Evolutionary conservation across 2,797 vertebrate genomes (phyloP).

Genomic region (Pogonophryne albipinna): DNA sequence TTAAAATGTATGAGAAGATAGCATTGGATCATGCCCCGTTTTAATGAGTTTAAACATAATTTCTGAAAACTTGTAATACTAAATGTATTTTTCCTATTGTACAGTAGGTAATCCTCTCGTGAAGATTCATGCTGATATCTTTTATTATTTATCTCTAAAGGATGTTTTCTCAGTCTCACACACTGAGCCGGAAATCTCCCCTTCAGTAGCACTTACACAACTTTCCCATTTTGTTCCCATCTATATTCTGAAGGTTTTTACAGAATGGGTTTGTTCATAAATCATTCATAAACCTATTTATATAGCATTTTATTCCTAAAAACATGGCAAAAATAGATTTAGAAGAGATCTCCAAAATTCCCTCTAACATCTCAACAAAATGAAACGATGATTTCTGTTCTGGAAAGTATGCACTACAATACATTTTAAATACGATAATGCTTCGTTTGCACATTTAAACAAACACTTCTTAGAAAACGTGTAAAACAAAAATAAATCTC

Average conservation of each 20-base stretch:
- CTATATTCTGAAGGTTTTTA: neutral
- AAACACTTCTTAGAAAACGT: no score
- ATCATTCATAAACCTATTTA: neutral
- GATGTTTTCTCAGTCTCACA: neutral
- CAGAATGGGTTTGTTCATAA: neutral
- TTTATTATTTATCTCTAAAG: neutral
- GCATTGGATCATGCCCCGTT: neutral
- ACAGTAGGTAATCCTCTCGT: no score
- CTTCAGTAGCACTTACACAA: neutral
- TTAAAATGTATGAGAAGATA: no score
- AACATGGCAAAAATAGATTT: neutral
- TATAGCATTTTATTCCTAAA: neutral
- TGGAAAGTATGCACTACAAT: neutral
- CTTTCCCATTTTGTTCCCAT: neutral
- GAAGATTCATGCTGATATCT: neutral
- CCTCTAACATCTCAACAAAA: neutral
- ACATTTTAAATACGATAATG: neutral
- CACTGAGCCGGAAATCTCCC: neutral
- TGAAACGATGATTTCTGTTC: neutral
- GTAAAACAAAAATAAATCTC: no score
- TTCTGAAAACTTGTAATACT: neutral
- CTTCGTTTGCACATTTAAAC: no score
- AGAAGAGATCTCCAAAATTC: neutral
- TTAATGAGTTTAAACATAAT: no score
- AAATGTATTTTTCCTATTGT: no score